Conservation (phyloP, 1,140 invertebrate species). For the Ganaspis sp. region DNA sequence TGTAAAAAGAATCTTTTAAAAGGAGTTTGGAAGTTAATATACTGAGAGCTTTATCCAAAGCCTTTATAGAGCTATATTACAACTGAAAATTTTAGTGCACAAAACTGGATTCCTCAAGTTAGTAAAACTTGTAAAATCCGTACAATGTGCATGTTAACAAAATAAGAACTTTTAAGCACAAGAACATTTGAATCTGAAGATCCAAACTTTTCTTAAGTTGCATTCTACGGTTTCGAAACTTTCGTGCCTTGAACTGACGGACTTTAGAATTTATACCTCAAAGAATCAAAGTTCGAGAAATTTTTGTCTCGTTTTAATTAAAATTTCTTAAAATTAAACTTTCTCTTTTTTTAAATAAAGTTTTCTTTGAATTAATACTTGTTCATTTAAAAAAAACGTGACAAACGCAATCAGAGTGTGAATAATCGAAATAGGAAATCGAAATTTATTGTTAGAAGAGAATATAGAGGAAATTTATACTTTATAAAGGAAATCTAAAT, state of each 20-base stretch:
- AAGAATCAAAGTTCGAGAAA: too few species aligned
- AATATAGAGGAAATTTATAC: too few species aligned
- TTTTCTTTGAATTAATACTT: too few species aligned
- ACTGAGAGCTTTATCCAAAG: background rate
- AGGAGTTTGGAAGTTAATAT: background rate
- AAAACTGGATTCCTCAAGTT: slow-evolving; percentile 1
- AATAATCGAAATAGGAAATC: too few species aligned
- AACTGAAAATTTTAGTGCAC: background rate
- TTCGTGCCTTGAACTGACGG: background rate
- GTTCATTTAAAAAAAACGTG: too few species aligned
- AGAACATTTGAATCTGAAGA: background rate
- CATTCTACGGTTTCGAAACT: background rate
- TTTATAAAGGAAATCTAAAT: too few species aligned
- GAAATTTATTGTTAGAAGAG: too few species aligned
- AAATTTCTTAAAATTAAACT: too few species aligned
- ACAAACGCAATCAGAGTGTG: too few species aligned
- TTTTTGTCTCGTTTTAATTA: too few species aligned
- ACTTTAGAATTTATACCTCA: background rate
- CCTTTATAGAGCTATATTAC: slow-evolving; percentile 28
- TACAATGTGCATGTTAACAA: background rate
- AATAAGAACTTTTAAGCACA: background rate
- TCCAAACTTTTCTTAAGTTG: background rate
- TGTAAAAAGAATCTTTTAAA: slow-evolving; percentile 2
- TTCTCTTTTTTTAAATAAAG: too few species aligned
- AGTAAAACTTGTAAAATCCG: background rate